Evolutionary conservation across 92 coral and sea anemone species (phyloP), one percentile per base, ranked within the genome.

Genomic region (Zoanthus solanderi): DNA sequence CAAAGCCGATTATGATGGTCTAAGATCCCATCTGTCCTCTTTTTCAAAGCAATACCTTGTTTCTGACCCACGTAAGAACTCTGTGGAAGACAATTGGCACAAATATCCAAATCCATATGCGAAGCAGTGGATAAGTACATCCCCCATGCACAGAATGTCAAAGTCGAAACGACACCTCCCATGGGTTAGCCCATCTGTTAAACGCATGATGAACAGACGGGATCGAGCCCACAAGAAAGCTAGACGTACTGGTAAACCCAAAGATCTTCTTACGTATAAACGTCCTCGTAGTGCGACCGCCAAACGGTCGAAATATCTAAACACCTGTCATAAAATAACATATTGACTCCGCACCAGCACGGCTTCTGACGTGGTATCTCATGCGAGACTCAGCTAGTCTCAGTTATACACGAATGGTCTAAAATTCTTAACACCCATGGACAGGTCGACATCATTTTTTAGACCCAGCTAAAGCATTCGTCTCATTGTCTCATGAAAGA

Each of bases 141-240:
- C 87, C 85, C 75, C 50, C 87, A 23, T 23, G 23, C 23, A 83
- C 78, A 83, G 45, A 63, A 58, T 58, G 91, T 82, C 88, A 30
- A 82, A 88, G 61, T 31, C 71, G 14, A 88, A 81, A 48, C 88
- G 88, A 44, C 88, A 76, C 88, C 92, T 89, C 71, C 78, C 88
- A 15, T 89, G 88, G 92, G 88, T 89, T n/a, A 89, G 89, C 71
- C 85, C 84, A 18, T 9, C 89, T 50, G 78, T 91, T 57, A 91
- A 42, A 78, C 23, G 90, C 28, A 9, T 79, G 74, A 87, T 87
- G 88, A 90, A 90, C 71, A 90, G 71, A 68, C 90, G 88, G 32
- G 91, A 87, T 88, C 77, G 90, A n/a, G 93, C 90, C 34, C 78
- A 87, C 76, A 81, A 77, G 86, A 91, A 88, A 63, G 80, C 65